Evolutionary conservation across 2,888 invertebrate species (phyloP), one percentile per base, ranked within the genome.

Genomic region (Nymphalis c-album): DNA sequence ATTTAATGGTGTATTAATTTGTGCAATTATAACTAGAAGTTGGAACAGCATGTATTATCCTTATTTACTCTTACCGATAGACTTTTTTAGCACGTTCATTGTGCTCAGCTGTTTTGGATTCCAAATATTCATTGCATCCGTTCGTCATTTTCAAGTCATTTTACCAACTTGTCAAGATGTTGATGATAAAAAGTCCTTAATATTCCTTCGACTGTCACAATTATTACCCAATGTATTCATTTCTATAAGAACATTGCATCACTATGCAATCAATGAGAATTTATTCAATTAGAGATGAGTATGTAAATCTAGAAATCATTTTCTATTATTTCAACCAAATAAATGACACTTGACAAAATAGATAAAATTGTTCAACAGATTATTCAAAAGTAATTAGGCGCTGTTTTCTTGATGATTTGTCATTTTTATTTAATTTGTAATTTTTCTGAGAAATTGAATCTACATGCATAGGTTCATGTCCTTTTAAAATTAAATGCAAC

Each of bases 101-200:
- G 77, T 89, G 89, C 77, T 92, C 92, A 71, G 83, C 83, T 80
- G 84, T 80, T 85, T 90, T 90, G 80, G 87, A 85, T 82, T 90
- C 91, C 78, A 85, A 84, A 84, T 82, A 82, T 80, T 90, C 91
- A 80, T 82, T 83, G 77, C 81, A 82, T 80, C 82, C 88, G 85
- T 87, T 89, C 86, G 87, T 91, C 92, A 92, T 92, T 86, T 90
- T 92, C 91, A 92, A 88, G 92, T 85, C 92, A 92, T 92, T 86
- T 85, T 90, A 83, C 70, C 68, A 77, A 82, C 83, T 85, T 82
- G 84, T 90, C 87, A 91, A 86, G 86, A 87, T 79, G 78, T 85
- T 80, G 80, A 82, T 83, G 77, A 76, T 64, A 82, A 81, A 79
- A 79, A 79, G 73, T 79, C 72, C 75, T 80, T 74, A 76, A 71